phyloP scores from a whole-genome alignment of 1,140 invertebrate species.

The Brachionus sp. region DNA sequence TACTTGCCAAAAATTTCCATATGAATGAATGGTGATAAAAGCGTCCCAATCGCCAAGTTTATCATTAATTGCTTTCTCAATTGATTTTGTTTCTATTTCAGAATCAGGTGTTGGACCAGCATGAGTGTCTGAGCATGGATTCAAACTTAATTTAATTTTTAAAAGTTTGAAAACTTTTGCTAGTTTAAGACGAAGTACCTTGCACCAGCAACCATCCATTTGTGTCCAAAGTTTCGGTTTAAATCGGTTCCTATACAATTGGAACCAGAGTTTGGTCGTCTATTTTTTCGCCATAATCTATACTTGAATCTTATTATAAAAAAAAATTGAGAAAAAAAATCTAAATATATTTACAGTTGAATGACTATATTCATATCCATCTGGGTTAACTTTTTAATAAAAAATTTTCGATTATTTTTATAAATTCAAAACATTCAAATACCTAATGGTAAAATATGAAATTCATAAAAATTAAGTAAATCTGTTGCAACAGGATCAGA shows the following conservation, averaged over 20 bases:
- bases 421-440: not conserved
- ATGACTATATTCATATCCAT: constrained; percentile 34
- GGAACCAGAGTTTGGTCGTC: not conserved
- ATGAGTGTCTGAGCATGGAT: constrained; percentile 44
- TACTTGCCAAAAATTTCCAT: constrained; percentile 20
- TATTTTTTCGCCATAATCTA: constrained; percentile 47
- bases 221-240: constrained; percentile 28
- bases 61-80: constrained; percentile 29
- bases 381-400: constrained; percentile 21
- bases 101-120: constrained; percentile 15
- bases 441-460: constrained; percentile 37
- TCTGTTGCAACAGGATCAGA: not conserved
- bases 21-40: constrained; percentile 40
- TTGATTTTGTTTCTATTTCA: constrained; percentile 36
- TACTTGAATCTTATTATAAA: not conserved
- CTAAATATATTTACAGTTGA: not conserved
- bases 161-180: not conserved
- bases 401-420: not conserved
- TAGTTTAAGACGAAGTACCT: not conserved
- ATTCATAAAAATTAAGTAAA: constrained; percentile 8
- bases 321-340: not conserved
- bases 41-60: constrained; percentile 1
- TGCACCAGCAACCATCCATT: constrained; percentile 1
- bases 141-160: not conserved
- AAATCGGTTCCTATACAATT: constrained; percentile 38